A percentile compares a stretch with the other conserved stretches of the same genome.
Conservation (phyloP, 2,888 invertebrate genomes). For the Eupithecia abbreviata region DNA sequence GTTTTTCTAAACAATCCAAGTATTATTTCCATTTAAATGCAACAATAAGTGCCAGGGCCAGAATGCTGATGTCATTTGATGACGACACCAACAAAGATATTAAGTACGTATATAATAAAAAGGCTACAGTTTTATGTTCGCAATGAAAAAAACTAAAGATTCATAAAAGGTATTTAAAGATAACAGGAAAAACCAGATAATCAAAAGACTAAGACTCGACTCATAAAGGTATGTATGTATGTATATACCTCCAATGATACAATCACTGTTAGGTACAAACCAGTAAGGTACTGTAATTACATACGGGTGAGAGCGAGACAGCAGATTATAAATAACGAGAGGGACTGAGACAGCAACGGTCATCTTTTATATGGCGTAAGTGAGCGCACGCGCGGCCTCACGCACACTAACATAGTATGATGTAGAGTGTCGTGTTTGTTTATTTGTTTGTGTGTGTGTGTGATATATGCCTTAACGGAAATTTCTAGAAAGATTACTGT, state of each 20-base stretch:
- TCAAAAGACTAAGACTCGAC: constrained; percentile 7
- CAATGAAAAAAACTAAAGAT: constrained; percentile 2
- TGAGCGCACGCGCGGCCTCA: constrained; percentile 67
- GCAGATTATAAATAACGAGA: constrained; percentile 25
- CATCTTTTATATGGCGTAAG: constrained; percentile 66
- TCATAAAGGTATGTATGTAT: not conserved
- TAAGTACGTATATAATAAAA: not conserved
- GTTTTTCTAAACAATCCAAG: no score
- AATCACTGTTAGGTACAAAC: constrained; percentile 47
- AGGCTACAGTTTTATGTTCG: not conserved
- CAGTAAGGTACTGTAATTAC: constrained; percentile 65
- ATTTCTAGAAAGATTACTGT: constrained; percentile 68
- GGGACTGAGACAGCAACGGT: constrained; percentile 50
- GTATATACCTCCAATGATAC: constrained; percentile 30
- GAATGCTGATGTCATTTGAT: not conserved
- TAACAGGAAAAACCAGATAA: constrained; percentile 28
- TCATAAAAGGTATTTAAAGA: not conserved
- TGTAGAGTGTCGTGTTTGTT: constrained; percentile 12
- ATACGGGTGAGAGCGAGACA: constrained; percentile 53
- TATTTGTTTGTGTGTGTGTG: constrained; percentile 41
- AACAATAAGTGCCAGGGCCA: no score
- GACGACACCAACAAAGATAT: not conserved
- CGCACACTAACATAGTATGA: constrained; percentile 22
- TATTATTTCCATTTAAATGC: no score
- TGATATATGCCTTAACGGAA: constrained; percentile 65